A percentile compares a stretch with the other conserved stretches of the same genome.
Conservation (phyloP, 2,888 invertebrate genomes). For the Leptinotarsa tumamoca region DNA sequence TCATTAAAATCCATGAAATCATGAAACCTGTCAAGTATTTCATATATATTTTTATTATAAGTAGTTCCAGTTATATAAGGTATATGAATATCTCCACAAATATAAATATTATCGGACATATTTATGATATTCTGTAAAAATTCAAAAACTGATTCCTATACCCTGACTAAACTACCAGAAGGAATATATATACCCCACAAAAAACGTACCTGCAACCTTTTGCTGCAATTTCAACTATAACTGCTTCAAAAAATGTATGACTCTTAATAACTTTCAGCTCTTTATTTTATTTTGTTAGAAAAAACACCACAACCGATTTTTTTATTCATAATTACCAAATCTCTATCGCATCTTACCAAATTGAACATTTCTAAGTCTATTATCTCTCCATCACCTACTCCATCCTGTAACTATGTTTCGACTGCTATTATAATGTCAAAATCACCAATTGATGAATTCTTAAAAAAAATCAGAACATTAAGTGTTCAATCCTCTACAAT, state of each 20-base stretch:
- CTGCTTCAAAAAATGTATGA: neutral
- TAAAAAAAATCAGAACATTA: neutral
- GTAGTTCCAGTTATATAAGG: neutral
- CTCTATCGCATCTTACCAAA: slow-evolving; percentile 19
- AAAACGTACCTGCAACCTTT: neutral
- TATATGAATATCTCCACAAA: slow-evolving; percentile 14
- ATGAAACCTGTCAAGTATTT: slow-evolving; percentile 10
- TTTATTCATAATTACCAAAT: slow-evolving; percentile 16
- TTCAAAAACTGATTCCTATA: slow-evolving; percentile 4
- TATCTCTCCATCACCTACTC: slow-evolving; percentile 24
- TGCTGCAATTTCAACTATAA: no score
- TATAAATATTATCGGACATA: neutral
- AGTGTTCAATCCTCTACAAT: no score
- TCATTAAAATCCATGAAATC: slow-evolving; percentile 12
- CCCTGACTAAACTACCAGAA: neutral
- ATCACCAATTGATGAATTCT: slow-evolving; percentile 9
- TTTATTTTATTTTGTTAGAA: neutral
- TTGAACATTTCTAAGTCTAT: slow-evolving; percentile 17
- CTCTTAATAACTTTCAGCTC: neutral
- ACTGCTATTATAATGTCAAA: slow-evolving; percentile 15
- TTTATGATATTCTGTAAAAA: neutral
- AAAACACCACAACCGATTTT: slow-evolving; percentile 3
- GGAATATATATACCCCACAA: neutral
- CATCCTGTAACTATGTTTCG: neutral
- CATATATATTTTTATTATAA: neutral